A percentile compares a stretch with the other conserved stretches of the same genome.
Evolutionary conservation across 2,888 invertebrate species (phyloP).

Genomic region (Rotaria sp.): DNA sequence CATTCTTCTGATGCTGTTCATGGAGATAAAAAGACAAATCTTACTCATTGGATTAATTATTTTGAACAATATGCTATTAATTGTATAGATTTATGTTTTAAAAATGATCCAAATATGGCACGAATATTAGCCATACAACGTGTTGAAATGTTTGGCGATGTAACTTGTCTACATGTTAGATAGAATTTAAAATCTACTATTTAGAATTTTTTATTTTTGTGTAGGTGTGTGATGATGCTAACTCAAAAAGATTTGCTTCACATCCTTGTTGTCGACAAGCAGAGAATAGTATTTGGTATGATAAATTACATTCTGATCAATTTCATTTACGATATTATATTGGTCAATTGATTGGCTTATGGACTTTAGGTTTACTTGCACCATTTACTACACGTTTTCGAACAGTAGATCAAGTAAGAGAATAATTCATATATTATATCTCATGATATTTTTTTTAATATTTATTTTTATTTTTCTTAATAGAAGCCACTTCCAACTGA

Average conservation of each 20-base stretch:
- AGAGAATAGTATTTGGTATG: not conserved
- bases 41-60: not conserved
- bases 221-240: not conserved
- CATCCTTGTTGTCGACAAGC: slow-evolving; percentile 13
- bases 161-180: not conserved
- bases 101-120: not conserved
- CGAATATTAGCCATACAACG: not conserved
- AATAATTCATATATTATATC: no score
- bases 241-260: not conserved
- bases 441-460: not conserved
- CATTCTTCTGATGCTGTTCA: not conserved
- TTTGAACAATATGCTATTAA: slow-evolving; percentile 1
- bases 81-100: not conserved
- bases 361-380: not conserved
- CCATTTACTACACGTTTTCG: not conserved
- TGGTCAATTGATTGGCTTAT: not conserved
- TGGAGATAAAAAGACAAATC: not conserved
- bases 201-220: not conserved
- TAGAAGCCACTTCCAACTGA: not conserved
- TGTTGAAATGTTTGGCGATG: not conserved
- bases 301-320: slow-evolving; percentile 7
- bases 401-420: not conserved
- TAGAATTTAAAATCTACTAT: no score
- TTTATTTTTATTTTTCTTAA: not conserved
- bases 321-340: not conserved